Evolutionary conservation across 92 coral and sea anemone species (phyloP).

Genomic region (Siderastrea siderea): DNA sequence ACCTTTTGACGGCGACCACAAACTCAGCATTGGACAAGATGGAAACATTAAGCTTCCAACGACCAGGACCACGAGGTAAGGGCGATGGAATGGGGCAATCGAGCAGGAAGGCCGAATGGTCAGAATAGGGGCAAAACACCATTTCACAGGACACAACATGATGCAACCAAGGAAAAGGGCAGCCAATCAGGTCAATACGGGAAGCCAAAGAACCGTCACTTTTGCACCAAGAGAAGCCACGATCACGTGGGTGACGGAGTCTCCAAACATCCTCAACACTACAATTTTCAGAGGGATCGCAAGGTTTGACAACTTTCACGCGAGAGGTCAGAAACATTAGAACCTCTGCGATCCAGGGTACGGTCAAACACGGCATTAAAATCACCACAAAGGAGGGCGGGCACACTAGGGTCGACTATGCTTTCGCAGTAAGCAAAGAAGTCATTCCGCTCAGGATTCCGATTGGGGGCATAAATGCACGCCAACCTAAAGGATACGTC

Average conservation of each 20-base stretch:
- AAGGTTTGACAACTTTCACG: background rate
- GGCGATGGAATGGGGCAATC: conserved; percentile 10
- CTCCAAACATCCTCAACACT: conserved; percentile 62
- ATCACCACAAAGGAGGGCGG: conserved; percentile 31
- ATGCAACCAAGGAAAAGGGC: conserved; percentile 2
- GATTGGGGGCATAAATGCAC: conserved; percentile 54
- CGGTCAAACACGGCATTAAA: conserved; percentile 34
- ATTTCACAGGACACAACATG: conserved; percentile 3
- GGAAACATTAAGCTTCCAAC: conserved; percentile 45
- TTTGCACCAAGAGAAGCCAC: conserved; percentile 23
- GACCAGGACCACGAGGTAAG: conserved; percentile 15
- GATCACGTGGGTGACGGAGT: background rate
- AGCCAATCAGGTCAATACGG: conserved; percentile 27
- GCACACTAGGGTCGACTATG: conserved; percentile 20
- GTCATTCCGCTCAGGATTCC: conserved; percentile 9
- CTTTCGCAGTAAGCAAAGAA: background rate
- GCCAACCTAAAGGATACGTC: background rate
- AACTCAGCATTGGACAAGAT: too few species aligned
- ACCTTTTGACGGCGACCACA: too few species aligned
- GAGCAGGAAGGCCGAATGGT: conserved; percentile 37
- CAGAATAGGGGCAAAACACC: conserved; percentile 54
- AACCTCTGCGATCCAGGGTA: conserved; percentile 2
- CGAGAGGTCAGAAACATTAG: background rate
- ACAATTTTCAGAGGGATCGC: background rate
- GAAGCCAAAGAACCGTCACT: background rate